phyloP scores from a whole-genome alignment of 1,140 invertebrate species.

The Patella vulgata region DNA sequence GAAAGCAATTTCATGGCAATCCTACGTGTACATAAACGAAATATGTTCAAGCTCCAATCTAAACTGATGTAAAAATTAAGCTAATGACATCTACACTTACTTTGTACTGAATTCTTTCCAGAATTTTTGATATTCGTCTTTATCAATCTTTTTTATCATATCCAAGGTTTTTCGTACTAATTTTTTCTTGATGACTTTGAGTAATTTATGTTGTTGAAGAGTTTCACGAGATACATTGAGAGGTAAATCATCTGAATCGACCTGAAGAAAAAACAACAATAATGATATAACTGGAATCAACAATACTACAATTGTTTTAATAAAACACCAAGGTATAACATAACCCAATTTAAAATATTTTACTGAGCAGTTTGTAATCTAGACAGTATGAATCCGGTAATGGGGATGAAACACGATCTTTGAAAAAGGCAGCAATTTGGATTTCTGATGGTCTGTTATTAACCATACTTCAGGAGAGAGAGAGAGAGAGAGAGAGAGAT shows the following conservation, averaged over 20 bases:
- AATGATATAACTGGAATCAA: not conserved
- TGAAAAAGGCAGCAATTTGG: no score
- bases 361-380: not conserved
- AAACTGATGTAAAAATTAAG: no score
- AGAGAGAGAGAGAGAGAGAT: no score
- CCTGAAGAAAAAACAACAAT: constrained; percentile 44
- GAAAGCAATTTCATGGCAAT: no score
- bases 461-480: no score
- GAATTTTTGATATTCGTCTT: constrained; percentile 92
- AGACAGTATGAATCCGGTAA: not conserved
- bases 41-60: no score
- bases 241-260: constrained; percentile 99
- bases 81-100: no score
- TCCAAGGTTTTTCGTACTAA: constrained; percentile 95
- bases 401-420: not conserved
- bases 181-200: constrained; percentile 99
- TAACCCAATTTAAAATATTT: not conserved
- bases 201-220: constrained; percentile 95
- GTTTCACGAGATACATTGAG: constrained; percentile 98
- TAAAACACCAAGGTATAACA: not conserved
- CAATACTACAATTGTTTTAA: no score
- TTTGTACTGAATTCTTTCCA: constrained; percentile 99
- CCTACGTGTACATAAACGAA: no score
- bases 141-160: constrained; percentile 97
- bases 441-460: no score